Base-by-base conservation (phyloP, 1,140 invertebrate species). In the Dreissena rostriformis region DNA sequence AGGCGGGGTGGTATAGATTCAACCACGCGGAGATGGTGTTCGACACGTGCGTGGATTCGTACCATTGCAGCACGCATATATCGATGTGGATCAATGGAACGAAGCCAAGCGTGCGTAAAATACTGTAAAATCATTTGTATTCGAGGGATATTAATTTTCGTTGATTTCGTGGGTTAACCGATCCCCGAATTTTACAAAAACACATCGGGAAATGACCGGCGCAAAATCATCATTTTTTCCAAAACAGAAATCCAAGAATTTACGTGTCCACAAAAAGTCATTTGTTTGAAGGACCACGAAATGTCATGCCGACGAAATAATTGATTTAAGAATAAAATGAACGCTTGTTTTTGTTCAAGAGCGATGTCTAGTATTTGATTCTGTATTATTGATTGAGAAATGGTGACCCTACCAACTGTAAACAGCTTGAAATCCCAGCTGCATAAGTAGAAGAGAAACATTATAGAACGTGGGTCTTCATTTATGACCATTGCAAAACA, bases 61-160 rank as follows among this genome's bases (percentile, higher is more conserved):
- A 68, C 76, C 65, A 78, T 14, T 78, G 76, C 55, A 65, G 76
- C 4, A 78, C 76, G 19, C 76, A 78, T 53, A 53, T 68, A 28
- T 65, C 76, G 11, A 17, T 78, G 14, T 78, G 76, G 76, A 28
- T 78, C 5, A n/a, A 67, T 12, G 76, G 76, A n/a, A 66, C 57
- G 8, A 26, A 63, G 15, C 63, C 76, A 0, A 22, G 15, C 7
- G 76, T 78, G 68, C 51, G 75, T 78, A 19, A 5, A 52, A 66
- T 63, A 24, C 29, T 15, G n/a, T n/a, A n/a, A n/a, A n/a, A n/a
- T n/a, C n/a, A n/a, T n/a, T n/a, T n/a, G n/a, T n/a, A n/a, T n/a
- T n/a, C n/a, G 55, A 14, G 55, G 14, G 14, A 15, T 15, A 14
- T 57, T 57, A n/a, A 15, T n/a, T n/a, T n/a, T n/a, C n/a, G n/a